Base-by-base conservation (phyloP, 1,140 invertebrate species). In the Drosophila nigromelanica region DNA sequence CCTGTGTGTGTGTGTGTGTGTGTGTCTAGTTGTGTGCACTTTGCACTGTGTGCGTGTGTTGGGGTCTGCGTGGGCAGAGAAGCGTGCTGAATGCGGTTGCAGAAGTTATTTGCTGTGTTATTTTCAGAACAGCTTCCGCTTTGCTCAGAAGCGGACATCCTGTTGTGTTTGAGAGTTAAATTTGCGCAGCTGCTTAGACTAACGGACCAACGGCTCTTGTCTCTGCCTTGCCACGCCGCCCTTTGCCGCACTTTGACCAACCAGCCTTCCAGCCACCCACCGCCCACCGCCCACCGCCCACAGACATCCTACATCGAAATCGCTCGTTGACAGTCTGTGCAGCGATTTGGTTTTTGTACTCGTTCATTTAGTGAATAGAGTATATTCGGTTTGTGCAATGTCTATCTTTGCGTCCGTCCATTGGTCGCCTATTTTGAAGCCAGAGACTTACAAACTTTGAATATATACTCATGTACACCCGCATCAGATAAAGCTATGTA, bases 21-120 rank as follows among this genome's bases (percentile, higher is more conserved):
- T 61, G 51, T 70, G 21, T 24, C 1, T 18, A 18, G 18, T 30
- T 68, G 40, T 63, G 47, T 73, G 52, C 3, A 24, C 21, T 24
- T 24, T 24, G 21, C 21, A 63, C 33, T 48, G 10, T 42, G 10
- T 15, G 18, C 5, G 12, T 24, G 33, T 45, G 33, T 15, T 30
- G n/a, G 59, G 33, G 33, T 30, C 30, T 8, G 39, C 5, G 27
- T 8, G 48, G 30, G 39, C 56, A 48, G 56, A 48, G 43, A 61
- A 52, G 61, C 68, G 71, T 87, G 68, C 83, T 82, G 69, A 89
- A 80, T 89, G 83, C 83, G 83, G 83, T 89, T 78, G 83, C 79
- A 79, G 78, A 89, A 89, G 83, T 89, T 89, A 89, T 89, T 89
- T 89, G 83, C 83, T 89, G 83, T 89, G 83, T 89, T 89, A 89